Percentiles rank a stretch among this genome's conserved stretches.
Conservation (phyloP, 2,797 vertebrate species). For the Mormyrus hasselquistii region DNA sequence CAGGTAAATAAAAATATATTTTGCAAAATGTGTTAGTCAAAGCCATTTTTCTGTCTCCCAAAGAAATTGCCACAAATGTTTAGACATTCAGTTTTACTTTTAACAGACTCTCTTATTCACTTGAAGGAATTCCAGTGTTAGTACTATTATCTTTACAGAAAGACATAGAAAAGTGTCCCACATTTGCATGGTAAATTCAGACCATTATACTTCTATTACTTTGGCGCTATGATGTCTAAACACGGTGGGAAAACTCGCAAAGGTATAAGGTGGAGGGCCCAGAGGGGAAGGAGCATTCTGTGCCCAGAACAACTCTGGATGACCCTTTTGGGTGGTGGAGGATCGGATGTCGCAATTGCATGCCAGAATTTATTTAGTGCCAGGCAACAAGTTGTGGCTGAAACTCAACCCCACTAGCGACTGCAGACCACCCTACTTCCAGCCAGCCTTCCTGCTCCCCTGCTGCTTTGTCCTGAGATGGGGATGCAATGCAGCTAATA, state of each 20-base stretch:
- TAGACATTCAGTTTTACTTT: background rate
- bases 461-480: background rate
- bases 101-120: background rate
- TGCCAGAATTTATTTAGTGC: constrained; percentile 79
- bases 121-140: background rate
- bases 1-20: background rate
- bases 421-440: constrained; percentile 52
- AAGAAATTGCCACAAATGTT: background rate
- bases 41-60: background rate
- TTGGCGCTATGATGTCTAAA: constrained; percentile 16
- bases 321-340: constrained; percentile 57
- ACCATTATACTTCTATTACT: background rate
- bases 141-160: background rate
- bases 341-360: constrained; percentile 63
- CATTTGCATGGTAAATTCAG: background rate
- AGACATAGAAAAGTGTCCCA: background rate
- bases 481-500: constrained; percentile 12
- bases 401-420: constrained; percentile 58
- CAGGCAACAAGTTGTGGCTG: constrained; percentile 72
- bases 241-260: background rate
- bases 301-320: constrained; percentile 52
- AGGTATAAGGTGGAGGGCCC: constrained; percentile 13
- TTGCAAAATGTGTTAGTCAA: background rate
- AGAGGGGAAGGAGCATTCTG: constrained; percentile 30
- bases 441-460: constrained; percentile 13